Base-by-base conservation (phyloP, 2,888 invertebrate species). In the Drosophila basisetae region DNA sequence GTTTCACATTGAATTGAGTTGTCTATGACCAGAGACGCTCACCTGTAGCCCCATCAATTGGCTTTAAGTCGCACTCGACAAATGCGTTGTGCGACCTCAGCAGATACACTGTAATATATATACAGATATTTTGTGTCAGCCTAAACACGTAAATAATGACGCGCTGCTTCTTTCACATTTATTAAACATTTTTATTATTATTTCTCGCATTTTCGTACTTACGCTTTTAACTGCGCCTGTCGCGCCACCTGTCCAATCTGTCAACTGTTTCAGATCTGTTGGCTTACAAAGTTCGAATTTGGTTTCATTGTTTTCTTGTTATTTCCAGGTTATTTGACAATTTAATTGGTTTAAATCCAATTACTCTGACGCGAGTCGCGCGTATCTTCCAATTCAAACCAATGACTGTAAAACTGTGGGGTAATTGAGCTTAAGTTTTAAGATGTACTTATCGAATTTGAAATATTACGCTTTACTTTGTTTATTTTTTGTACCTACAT, bases 261-360 rank as follows among this genome's bases (percentile, higher is more conserved):
- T 81, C 78, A 80, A 47, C 73, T 72, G 62, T 52, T 49, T 43
- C 55, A 22, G 53, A 65, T 68, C 58, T 50, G 54, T n/a, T 33
- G 33, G 53, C n/a, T 41, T 25, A 16, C 35, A 30, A n/a, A 49
- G 53, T 54, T 41, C 41, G 50, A 35, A 53, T 65, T 54, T 43
- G 41, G 60, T 76, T 52, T 70, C 35, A 41, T 55, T 64, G 9
- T 56, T 59, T 74, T 18, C 37, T 55, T 33, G 39, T 56, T 39
- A 30, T 39, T 39, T 39, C 13, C 56, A 56, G 28, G 13, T 50
- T 61, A 33, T 71, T 76, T 68, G 71, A 71, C 76, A 73, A 75
- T 75, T 82, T 79, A 77, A 84, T 84, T 82, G 84, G 77, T 69
- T 72, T 77, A 79, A 73, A 82, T 73, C 68, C 69, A 82, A 77